A percentile compares a stretch with the other conserved stretches of the same genome.
These are phyloP conservation scores for Mimas tiliae DNA, from an alignment of 2,888 invertebrate genomes.

Conservation along the genomic window DNA sequence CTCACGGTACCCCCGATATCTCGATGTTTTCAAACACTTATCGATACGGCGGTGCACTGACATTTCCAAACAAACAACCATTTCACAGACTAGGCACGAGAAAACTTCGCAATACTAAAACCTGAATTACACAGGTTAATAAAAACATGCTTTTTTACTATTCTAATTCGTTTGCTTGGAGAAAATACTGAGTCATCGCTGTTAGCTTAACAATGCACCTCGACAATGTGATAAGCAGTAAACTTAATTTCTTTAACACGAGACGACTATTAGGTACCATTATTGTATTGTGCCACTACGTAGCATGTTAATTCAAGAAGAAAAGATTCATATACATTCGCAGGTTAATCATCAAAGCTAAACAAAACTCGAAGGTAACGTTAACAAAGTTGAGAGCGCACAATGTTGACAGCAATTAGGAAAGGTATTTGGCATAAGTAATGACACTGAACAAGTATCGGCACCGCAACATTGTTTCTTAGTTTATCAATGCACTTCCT, in stretches of 20 bases:
- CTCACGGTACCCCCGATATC: too few relatives aligned
- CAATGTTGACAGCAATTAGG: neutral
- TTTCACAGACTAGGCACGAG: neutral
- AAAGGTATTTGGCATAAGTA: neutral
- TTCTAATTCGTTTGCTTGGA: too few relatives aligned
- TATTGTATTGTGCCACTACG: neutral
- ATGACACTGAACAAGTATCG: neutral
- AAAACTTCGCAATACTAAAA: too few relatives aligned
- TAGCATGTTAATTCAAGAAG: neutral
- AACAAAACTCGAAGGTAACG: neutral
- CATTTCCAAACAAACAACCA: slow-evolving; percentile 8
- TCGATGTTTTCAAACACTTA: too few relatives aligned
- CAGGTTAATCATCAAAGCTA: neutral
- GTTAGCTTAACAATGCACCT: too few relatives aligned
- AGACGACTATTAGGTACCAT: too few relatives aligned
- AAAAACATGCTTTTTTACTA: neutral
- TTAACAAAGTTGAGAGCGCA: neutral
- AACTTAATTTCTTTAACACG: too few relatives aligned
- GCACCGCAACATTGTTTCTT: neutral
- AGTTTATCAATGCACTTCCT: slow-evolving; percentile 18
- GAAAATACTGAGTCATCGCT: too few relatives aligned
- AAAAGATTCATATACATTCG: neutral
- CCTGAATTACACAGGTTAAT: too few relatives aligned
- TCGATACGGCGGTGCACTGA: slow-evolving; percentile 3
- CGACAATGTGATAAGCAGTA: too few relatives aligned